Conservation (phyloP, 2,113 vertebrate species). For the Microtus ochrogaster region DNA sequence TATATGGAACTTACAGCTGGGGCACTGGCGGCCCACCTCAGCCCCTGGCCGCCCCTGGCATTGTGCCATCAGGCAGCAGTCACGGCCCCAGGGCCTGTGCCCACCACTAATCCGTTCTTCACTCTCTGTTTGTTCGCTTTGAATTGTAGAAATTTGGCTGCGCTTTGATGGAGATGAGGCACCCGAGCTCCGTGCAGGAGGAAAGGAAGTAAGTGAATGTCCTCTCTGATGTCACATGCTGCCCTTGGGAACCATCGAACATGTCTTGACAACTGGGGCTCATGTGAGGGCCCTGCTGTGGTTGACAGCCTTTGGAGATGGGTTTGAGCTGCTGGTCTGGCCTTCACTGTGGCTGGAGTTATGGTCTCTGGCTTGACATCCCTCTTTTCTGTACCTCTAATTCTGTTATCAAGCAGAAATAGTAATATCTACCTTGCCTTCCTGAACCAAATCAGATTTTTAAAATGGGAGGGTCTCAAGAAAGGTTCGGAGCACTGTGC, state of each 20-base stretch:
- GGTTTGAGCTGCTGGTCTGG: background rate
- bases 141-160: slow-evolving; percentile 95
- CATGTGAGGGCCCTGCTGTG: background rate
- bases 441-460: background rate
- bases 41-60: no score
- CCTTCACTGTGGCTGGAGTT: background rate
- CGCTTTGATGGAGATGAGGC: slow-evolving; percentile 97
- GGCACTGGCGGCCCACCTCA: background rate
- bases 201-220: slow-evolving; percentile 93
- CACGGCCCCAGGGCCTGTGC: background rate
- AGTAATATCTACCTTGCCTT: background rate
- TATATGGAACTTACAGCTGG: background rate
- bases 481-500: rapidly evolving
- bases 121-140: background rate
- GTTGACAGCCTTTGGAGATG: background rate
- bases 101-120: rapidly evolving
- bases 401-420: background rate
- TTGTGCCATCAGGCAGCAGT: background rate
- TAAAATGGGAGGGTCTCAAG: background rate
- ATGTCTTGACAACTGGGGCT: background rate
- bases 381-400: background rate
- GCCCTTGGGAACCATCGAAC: background rate
- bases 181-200: slow-evolving; percentile 94
- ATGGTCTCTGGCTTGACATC: background rate
- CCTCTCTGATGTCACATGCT: background rate